phyloP scores from a whole-genome alignment of 2,797 vertebrate species.

The Amphiprion clarkii region DNA sequence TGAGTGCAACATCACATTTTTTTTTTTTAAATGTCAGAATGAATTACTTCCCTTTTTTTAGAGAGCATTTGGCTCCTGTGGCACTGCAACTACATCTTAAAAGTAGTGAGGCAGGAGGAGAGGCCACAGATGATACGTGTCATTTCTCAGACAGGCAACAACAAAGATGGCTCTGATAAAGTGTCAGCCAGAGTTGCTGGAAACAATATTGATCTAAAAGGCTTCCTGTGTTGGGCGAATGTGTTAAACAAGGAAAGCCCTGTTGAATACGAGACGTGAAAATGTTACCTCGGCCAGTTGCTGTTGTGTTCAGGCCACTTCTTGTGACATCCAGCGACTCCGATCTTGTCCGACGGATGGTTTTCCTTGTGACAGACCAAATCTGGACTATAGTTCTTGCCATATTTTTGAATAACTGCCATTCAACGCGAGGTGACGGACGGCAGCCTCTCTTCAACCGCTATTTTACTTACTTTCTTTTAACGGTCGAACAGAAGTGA shows the following conservation, averaged over 20 bases:
- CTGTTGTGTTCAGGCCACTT: slow-evolving; percentile 83
- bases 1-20: background rate
- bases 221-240: background rate
- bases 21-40: too few relatives aligned
- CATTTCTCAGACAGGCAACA: background rate
- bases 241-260: background rate
- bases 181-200: background rate
- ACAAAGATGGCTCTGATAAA: background rate
- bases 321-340: slow-evolving; percentile 78
- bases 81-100: background rate
- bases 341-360: slow-evolving; percentile 74
- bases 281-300: slow-evolving; percentile 89
- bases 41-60: background rate
- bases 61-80: background rate
- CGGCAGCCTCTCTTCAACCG: slow-evolving; percentile 44
- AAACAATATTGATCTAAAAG: too few relatives aligned
- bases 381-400: slow-evolving; percentile 85
- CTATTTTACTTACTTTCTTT: slow-evolving; percentile 27
- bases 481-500: slow-evolving; percentile 36
- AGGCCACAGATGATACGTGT: slow-evolving; percentile 46
- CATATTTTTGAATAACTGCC: slow-evolving; percentile 91
- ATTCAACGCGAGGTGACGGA: slow-evolving; percentile 83
- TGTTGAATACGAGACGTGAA: background rate
- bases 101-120: background rate
- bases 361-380: slow-evolving; percentile 83